Conservation (phyloP, 2,888 invertebrate genomes). For the Hypena proboscidalis region DNA sequence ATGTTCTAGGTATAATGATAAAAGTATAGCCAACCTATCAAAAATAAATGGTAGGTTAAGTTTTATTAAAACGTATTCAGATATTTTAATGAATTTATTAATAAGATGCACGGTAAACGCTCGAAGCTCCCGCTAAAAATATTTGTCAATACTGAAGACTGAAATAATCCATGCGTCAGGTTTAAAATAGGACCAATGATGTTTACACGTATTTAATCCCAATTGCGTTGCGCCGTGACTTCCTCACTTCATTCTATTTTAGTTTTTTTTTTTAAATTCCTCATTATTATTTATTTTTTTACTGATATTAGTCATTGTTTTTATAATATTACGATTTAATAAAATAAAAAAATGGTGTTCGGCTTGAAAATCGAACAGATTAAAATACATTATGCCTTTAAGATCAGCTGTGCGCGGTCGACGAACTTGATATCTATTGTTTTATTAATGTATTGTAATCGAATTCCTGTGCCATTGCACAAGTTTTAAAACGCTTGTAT, state of each 20-base stretch:
- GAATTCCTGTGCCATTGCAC: conserved; percentile 39
- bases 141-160: conserved; percentile 17
- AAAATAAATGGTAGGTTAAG: no score
- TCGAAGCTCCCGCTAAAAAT: conserved; percentile 16
- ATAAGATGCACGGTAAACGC: neutral
- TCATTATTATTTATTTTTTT: no score
- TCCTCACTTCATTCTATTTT: neutral
- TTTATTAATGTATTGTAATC: conserved; percentile 45
- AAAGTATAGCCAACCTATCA: no score
- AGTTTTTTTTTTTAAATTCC: no score
- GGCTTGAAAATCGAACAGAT: no score
- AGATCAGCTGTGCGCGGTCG: conserved; percentile 42
- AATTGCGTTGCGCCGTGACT: neutral
- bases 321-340: neutral
- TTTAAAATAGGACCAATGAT: conserved; percentile 20
- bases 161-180: conserved; percentile 14
- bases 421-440: conserved; percentile 39
- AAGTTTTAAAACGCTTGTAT: conserved; percentile 37
- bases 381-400: conserved; percentile 39
- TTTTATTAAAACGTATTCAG: conserved; percentile 28
- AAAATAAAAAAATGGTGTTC: no score
- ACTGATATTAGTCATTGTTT: neutral
- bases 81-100: conserved; percentile 1
- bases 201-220: conserved; percentile 15
- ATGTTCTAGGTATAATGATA: no score